Percentiles rank a stretch among this genome's conserved stretches.
Conservation (phyloP, 2,797 vertebrate genomes). For the Amphiprion clarkii region DNA sequence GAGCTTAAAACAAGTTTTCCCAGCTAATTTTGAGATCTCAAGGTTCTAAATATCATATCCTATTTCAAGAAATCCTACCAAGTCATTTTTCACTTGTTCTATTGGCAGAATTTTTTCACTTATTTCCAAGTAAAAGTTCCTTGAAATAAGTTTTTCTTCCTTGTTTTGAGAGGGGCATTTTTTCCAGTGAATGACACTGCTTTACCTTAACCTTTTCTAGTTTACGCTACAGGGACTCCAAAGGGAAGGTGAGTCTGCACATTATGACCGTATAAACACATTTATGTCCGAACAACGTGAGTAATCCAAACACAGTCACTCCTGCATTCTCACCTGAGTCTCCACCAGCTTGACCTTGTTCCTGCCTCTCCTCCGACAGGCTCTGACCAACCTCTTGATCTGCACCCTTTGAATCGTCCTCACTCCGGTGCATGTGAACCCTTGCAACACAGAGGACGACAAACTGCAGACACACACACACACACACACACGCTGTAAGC, state of each 20-base stretch:
- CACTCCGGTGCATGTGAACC: conserved; percentile 81
- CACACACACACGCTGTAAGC: conserved; percentile 7
- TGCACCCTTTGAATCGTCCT: conserved; percentile 24
- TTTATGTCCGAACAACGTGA: not conserved
- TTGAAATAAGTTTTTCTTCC: no score
- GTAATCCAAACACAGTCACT: not conserved
- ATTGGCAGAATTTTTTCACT: no score
- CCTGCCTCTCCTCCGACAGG: conserved; percentile 64
- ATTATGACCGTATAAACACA: not conserved
- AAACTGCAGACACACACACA: conserved; percentile 68
- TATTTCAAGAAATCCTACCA: no score
- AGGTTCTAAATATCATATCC: no score
- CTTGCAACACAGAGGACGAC: conserved; percentile 82
- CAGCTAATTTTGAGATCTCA: no score
- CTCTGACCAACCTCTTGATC: conserved; percentile 71
- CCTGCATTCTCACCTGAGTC: conserved; percentile 76
- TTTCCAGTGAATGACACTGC: no score
- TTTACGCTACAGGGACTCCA: no score
- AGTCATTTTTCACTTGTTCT: no score
- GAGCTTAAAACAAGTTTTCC: no score
- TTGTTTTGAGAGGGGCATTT: no score
- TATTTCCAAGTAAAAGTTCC: no score
- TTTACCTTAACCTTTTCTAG: no score
- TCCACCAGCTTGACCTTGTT: conserved; percentile 73
- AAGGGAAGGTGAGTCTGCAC: not conserved